phyloP scores from a whole-genome alignment of 2,113 vertebrate species.

The Seriola quinqueradiata region DNA sequence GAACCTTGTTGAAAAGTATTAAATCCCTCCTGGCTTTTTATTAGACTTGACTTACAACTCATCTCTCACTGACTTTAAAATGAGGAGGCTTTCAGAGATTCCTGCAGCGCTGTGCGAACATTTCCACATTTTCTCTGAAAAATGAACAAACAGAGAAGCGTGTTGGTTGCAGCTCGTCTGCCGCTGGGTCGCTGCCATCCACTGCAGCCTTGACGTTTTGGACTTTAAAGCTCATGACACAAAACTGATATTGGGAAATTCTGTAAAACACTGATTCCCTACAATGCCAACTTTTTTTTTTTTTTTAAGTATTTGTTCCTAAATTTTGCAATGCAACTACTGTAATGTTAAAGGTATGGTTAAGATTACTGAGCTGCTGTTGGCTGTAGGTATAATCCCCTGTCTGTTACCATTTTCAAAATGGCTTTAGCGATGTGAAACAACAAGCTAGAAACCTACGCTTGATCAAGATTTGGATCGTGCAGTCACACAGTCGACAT shows the following conservation, averaged over 20 bases:
- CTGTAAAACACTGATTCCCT: neutral
- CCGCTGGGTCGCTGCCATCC: neutral
- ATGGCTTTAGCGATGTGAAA: no score
- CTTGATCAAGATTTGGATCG: no score
- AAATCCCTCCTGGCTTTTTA: neutral
- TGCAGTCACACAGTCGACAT: no score
- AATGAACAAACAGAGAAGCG: neutral
- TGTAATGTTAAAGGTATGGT: neutral
- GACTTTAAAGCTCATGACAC: neutral
- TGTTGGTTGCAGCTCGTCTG: neutral
- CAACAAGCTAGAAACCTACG: no score
- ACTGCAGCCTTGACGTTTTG: neutral
- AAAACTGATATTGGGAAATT: neutral
- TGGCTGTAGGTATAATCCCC: no score
- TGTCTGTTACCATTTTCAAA: no score
- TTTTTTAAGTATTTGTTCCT: neutral
- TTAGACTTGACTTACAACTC: neutral
- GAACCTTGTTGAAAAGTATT: neutral
- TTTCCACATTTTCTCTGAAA: neutral
- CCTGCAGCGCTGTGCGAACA: neutral
- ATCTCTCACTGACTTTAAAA: neutral
- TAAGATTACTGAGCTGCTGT: neutral
- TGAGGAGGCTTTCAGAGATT: neutral
- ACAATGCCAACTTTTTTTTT: neutral
- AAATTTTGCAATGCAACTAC: neutral